These are phyloP conservation scores for Bombus breviceps DNA, from an alignment of 1,140 invertebrate species.

Conservation along the genomic window DNA sequence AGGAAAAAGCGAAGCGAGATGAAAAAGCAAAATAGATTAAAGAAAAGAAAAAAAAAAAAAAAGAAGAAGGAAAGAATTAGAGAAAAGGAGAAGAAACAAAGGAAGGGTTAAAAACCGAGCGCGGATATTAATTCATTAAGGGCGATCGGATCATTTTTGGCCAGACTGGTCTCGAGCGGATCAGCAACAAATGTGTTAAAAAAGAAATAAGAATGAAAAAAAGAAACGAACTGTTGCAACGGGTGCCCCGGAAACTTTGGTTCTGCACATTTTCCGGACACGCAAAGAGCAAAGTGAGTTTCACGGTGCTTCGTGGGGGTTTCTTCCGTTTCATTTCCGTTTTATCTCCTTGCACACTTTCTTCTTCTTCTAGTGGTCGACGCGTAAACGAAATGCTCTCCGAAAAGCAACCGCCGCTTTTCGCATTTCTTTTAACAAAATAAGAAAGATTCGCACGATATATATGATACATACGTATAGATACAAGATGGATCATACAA, in stretches of 20 bases:
- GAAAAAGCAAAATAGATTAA: constrained; percentile 13
- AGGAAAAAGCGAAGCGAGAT: constrained; percentile 7
- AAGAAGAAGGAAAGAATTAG: not conserved
- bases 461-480: not conserved
- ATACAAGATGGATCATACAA: not conserved
- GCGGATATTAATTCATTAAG: constrained; percentile 35
- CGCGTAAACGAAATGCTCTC: constrained; percentile 24
- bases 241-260: constrained; percentile 39
- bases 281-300: constrained; percentile 20
- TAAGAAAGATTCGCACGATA: not conserved
- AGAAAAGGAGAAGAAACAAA: not conserved
- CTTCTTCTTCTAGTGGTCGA: constrained; percentile 25
- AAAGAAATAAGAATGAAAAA: not conserved
- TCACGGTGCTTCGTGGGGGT: constrained; percentile 55
- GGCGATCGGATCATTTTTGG: constrained; percentile 43
- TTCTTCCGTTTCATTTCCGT: constrained; percentile 58
- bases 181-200: not conserved
- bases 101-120: constrained; percentile 20
- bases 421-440: constrained; percentile 2
- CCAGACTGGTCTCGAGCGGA: constrained; percentile 18
- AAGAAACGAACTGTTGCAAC: constrained; percentile 39
- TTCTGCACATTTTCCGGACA: constrained; percentile 31
- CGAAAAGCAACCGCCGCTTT: constrained; percentile 5
- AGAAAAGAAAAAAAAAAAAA: too few relatives aligned
- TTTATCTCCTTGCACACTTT: constrained; percentile 27